phyloP scores from a whole-genome alignment of 2,888 invertebrate genomes.

The Lycaena phlaeas region DNA sequence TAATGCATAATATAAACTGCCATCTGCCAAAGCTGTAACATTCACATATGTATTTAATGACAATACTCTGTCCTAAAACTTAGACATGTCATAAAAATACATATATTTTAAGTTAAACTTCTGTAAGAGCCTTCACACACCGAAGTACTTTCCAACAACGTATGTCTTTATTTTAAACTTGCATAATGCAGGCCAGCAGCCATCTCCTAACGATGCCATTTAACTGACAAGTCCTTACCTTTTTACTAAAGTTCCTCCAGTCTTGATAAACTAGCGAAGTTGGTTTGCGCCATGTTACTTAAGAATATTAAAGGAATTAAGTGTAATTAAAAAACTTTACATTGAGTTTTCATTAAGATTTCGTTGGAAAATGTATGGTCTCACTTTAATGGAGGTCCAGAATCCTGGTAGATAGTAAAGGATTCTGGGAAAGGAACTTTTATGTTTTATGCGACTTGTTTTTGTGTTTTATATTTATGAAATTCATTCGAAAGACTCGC shows the following conservation, averaged over 20 bases:
- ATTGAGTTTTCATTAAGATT: neutral
- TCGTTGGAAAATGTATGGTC: neutral
- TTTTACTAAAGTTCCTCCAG: neutral
- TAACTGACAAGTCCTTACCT: neutral
- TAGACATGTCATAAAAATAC: too few relatives aligned
- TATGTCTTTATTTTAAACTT: neutral
- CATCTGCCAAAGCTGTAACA: too few relatives aligned
- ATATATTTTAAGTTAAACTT: too few relatives aligned
- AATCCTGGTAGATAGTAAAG: too few relatives aligned
- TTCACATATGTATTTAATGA: too few relatives aligned
- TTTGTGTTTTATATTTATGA: too few relatives aligned
- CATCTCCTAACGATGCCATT: neutral
- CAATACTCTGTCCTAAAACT: too few relatives aligned
- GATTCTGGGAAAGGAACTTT: neutral
- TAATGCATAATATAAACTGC: too few relatives aligned
- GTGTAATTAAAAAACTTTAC: constrained; percentile 2
- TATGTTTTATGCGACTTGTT: too few relatives aligned
- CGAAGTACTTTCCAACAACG: neutral
- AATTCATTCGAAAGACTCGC: too few relatives aligned
- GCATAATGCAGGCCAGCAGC: constrained; percentile 2
- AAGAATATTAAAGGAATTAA: neutral
- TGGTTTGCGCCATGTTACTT: constrained; percentile 5
- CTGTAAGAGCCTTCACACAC: too few relatives aligned
- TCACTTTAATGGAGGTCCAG: too few relatives aligned
- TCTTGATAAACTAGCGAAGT: constrained; percentile 16